Base-by-base conservation (phyloP, 2,797 vertebrate species). In the Sphaeramia orbicularis region DNA sequence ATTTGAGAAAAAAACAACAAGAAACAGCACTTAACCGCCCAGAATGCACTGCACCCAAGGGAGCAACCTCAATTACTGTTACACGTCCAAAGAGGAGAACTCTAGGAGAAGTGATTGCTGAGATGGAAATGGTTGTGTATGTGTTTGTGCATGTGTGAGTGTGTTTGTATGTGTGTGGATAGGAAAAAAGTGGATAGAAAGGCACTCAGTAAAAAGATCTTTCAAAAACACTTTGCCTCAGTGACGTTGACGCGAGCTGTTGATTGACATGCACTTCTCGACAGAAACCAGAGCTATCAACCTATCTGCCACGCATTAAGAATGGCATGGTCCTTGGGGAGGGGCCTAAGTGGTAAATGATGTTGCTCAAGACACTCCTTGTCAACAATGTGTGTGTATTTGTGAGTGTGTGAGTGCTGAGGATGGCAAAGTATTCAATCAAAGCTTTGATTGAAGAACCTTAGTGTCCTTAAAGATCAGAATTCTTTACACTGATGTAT, bases 211-310 rank as follows among this genome's bases (percentile, higher is more conserved):
- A 94, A 96, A 95, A 95, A 95, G 93, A 94, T 95, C 95, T 95
- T 96, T 96, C 96, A 95, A 91, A 95, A 96, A 93, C 93, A 88
- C 93, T 97, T 95, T 94, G 93, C 93, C 91, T 95, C 84, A 41
- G 89, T 92, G 90, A 92, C 93, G 90, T 91, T 94, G 93, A 96
- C 83, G 84, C 80, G 74, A 89, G 91, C 88, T 89, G 92, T 71
- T 92, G 95, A 94, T 91, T 94, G 95, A 95, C 44, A 41, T 90
- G 92, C 92, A 80, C 92, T 93, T 94, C 92, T 90, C 92, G 90
- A 91, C 90, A 92, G 88, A 94, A 94, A 91, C 92, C 84, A 89
- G 90, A 90, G 91, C 87, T 89, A 90, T 90, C 87, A 92, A 86
- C 83, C 90, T 92, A 92, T 91, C 47, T 67, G 76, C 90, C 67